Percentiles rank a stretch among this genome's conserved stretches.
Conservation (phyloP, 2,888 invertebrate species). For the Hypomecis punctinalis region DNA sequence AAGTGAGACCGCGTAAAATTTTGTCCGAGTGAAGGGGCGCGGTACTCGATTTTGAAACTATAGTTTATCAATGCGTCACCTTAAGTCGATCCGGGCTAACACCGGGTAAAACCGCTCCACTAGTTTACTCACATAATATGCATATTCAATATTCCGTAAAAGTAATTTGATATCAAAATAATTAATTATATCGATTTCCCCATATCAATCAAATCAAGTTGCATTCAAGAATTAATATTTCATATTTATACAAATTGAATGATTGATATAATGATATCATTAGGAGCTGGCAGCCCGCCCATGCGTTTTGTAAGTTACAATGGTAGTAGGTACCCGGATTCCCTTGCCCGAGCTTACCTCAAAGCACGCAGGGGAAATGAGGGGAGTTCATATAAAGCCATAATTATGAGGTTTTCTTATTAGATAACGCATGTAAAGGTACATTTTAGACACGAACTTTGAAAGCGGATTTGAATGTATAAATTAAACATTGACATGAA, state of each 20-base stretch:
- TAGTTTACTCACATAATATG: background rate
- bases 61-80: too few species aligned
- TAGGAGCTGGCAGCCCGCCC: slow-evolving; percentile 71
- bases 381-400: slow-evolving; percentile 44
- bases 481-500: too few species aligned
- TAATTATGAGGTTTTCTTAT: slow-evolving; percentile 36
- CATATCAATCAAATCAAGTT: slow-evolving; percentile 25
- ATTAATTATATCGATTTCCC: slow-evolving; percentile 26
- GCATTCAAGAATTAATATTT: slow-evolving; percentile 34
- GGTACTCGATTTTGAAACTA: too few species aligned
- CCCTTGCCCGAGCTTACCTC: slow-evolving; percentile 63
- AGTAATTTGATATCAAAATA: slow-evolving; percentile 17
- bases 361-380: slow-evolving; percentile 35
- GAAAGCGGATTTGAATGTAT: background rate
- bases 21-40: too few species aligned
- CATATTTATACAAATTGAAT: slow-evolving; percentile 42
- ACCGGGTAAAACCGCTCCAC: too few species aligned
- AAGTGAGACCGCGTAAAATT: too few species aligned
- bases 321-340: slow-evolving; percentile 46
- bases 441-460: slow-evolving; percentile 18
- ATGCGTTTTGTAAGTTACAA: slow-evolving; percentile 68
- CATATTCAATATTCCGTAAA: slow-evolving; percentile 1
- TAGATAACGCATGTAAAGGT: slow-evolving; percentile 27
- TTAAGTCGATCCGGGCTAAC: too few species aligned
- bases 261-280: slow-evolving; percentile 71